Evolutionary conservation across 2,888 invertebrate species (phyloP).

Genomic region (Alcis repandata): DNA sequence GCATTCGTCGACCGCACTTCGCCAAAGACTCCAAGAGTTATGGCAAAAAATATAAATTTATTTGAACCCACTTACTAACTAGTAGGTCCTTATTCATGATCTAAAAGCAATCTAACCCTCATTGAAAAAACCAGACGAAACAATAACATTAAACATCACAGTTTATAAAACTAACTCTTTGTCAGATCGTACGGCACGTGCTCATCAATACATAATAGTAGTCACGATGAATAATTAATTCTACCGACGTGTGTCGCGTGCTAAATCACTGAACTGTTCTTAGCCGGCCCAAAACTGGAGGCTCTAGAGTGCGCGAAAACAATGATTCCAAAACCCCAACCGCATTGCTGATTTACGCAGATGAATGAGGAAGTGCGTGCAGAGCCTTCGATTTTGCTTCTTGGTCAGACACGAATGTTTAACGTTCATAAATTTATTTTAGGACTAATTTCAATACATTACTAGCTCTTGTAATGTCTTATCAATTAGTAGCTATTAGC

Average conservation of each 20-base stretch:
- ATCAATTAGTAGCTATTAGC: no score
- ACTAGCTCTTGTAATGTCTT: no score
- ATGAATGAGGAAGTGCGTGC: conserved; percentile 34
- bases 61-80: no score
- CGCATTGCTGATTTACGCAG: conserved; percentile 34
- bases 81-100: background rate
- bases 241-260: conserved; percentile 23
- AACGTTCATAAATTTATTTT: background rate
- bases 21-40: no score
- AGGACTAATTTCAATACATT: no score
- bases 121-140: background rate
- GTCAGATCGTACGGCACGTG: conserved; percentile 32
- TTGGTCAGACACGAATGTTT: background rate
- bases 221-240: conserved; percentile 38
- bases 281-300: conserved; percentile 33
- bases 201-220: conserved; percentile 11
- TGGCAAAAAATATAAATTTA: no score
- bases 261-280: conserved; percentile 2
- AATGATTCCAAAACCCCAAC: conserved; percentile 24
- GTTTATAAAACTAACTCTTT: conserved; percentile 23
- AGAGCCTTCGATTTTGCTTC: conserved; percentile 7
- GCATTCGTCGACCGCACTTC: no score
- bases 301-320: conserved; percentile 34
- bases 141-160: conserved; percentile 2
- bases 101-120: no score